These are phyloP conservation scores for Anarhynchus alexandrinus DNA, from an alignment of 2,113 vertebrate species.

Conservation along the genomic window DNA sequence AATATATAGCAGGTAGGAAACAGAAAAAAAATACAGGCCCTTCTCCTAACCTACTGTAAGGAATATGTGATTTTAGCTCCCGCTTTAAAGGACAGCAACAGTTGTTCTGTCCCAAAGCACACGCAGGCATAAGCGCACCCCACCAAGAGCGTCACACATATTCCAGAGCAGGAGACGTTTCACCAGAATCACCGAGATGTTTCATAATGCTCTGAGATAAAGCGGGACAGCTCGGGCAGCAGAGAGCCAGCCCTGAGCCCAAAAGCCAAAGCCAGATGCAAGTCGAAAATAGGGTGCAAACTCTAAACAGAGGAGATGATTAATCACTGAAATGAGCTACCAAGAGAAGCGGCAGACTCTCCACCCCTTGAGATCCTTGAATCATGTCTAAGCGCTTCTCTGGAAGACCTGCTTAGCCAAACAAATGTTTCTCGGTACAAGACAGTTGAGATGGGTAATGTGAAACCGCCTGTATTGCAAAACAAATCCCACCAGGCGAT, in stretches of 20 bases:
- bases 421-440: background rate
- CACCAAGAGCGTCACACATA: background rate
- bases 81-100: background rate
- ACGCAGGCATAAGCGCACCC: background rate
- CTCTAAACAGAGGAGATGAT: background rate
- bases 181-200: background rate
- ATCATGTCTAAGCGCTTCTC: background rate
- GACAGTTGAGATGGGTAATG: background rate
- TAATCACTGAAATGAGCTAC: background rate
- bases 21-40: background rate
- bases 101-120: background rate
- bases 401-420: constrained; percentile 21
- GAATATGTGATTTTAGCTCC: background rate
- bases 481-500: accelerated
- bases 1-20: background rate
- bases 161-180: background rate
- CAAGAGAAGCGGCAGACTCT: background rate
- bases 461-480: accelerated
- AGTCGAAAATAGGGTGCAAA: background rate
- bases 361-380: background rate
- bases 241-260: background rate
- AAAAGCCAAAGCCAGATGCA: background rate
- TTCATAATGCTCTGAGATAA: background rate
- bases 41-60: background rate
- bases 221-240: background rate